Evolutionary conservation across 2,113 vertebrate species (phyloP).

Genomic region (Emydura subglobosa): DNA sequence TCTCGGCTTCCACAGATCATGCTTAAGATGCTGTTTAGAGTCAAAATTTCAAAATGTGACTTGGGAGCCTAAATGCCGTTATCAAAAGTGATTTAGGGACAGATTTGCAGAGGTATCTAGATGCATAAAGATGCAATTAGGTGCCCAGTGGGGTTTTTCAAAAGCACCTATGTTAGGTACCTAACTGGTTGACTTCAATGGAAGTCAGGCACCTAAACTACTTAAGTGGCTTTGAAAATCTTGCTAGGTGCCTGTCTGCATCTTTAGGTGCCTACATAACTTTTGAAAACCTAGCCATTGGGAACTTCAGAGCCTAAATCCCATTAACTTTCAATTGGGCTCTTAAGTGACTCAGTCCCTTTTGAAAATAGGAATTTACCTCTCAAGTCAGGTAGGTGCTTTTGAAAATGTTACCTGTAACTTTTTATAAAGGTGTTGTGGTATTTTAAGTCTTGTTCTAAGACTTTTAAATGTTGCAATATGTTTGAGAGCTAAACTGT

Average conservation of each 20-base stretch:
- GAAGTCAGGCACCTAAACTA: neutral
- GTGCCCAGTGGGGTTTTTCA: neutral
- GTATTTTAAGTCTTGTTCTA: neutral
- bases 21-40: neutral
- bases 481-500: neutral
- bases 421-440: accelerated
- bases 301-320: neutral
- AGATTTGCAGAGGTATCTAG: neutral
- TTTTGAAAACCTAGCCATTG: neutral
- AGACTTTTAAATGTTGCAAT: neutral
- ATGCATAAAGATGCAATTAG: neutral
- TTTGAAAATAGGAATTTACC: neutral
- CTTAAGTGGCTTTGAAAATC: neutral
- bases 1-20: accelerated
- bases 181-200: accelerated
- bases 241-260: neutral
- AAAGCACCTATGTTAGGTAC: neutral
- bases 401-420: neutral
- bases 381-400: neutral
- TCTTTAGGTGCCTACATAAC: neutral
- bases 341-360: neutral
- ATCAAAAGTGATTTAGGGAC: neutral
- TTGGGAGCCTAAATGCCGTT: neutral
- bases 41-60: neutral
- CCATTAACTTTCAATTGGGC: neutral